Evolutionary conservation across 1,140 invertebrate species (phyloP), one percentile per base, ranked within the genome.

Genomic region (Drosophila orena): DNA sequence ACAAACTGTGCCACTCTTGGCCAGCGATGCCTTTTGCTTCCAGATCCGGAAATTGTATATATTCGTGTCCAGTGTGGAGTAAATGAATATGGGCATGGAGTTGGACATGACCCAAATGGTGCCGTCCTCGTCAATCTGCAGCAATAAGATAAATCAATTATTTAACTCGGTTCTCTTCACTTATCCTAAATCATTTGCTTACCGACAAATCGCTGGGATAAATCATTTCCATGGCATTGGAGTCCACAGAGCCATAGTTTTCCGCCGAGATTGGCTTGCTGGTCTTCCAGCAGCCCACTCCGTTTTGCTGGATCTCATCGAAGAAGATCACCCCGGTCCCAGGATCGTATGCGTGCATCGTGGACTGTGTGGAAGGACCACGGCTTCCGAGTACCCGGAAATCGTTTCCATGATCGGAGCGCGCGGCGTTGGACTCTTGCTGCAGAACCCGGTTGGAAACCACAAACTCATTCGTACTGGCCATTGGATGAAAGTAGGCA

Each of bases 241-340:
- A 90, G 0, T 93, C 94, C 1, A 96, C 79, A 10, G 94, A 92
- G 1, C 92, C 94, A 24, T 96, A 91, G 81, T 94, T 95, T 11
- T 93, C 89, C 2, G 93, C 90, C 11, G 90, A 93, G 10, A 96
- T 92, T 1, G 93, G 84, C 0, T 52, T 40, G 2, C 24, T 92
- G 0, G 93, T 94, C 68, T 96, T 95, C 96, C 96, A 96, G 71
- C 96, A 96, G 2, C 95, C 94, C 0, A 96, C 92, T 1, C 94
- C 95, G 79, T 96, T 94, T 42, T 92, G 93, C 7, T 94, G 94
- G n/a, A 96, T 92, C 76, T 96, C 95, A 0, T 94, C 94, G 57
- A 94, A 95, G 91, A 96, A 96, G 8, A 96, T 86, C 37, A 95
- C 94, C 0, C 93, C 93, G 3, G 93, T 94, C 11, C 92, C 71